Conservation (phyloP, 2,888 invertebrate genomes). For the Andrena hattorfiana region DNA sequence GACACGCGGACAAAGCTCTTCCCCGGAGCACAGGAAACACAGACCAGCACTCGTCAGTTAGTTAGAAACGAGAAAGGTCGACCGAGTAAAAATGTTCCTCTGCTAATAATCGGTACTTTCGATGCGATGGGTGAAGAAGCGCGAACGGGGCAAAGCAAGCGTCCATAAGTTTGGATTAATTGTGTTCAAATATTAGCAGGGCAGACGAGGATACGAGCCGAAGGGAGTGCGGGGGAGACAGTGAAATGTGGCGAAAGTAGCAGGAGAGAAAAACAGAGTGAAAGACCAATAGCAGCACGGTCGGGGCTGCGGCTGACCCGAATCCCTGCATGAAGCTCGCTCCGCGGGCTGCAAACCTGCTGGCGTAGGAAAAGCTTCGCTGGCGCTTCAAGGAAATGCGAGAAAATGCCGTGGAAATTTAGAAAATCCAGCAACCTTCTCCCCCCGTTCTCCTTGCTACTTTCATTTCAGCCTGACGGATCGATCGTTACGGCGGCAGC, state of each 20-base stretch:
- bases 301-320: constrained; percentile 74
- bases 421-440: constrained; percentile 63
- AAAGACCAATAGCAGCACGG: constrained; percentile 47
- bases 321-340: constrained; percentile 77
- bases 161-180: constrained; percentile 78
- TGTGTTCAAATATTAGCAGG: constrained; percentile 81
- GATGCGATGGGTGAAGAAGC: constrained; percentile 32
- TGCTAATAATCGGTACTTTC: constrained; percentile 32
- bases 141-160: constrained; percentile 47
- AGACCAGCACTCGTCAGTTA: background rate
- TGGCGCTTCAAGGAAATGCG: constrained; percentile 76
- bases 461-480: constrained; percentile 25
- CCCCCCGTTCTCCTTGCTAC: constrained; percentile 17
- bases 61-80: background rate
- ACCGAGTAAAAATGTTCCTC: constrained; percentile 5
- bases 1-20: background rate
- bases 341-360: constrained; percentile 79
- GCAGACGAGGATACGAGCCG: constrained; percentile 29
- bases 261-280: constrained; percentile 25
- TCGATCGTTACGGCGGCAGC: constrained; percentile 56
- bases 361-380: constrained; percentile 79
- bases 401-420: constrained; percentile 73
- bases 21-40: background rate
- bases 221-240: background rate
- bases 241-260: constrained; percentile 25